Conservation (phyloP, 1,140 invertebrate genomes). For the Drosophila rhopaloa region DNA sequence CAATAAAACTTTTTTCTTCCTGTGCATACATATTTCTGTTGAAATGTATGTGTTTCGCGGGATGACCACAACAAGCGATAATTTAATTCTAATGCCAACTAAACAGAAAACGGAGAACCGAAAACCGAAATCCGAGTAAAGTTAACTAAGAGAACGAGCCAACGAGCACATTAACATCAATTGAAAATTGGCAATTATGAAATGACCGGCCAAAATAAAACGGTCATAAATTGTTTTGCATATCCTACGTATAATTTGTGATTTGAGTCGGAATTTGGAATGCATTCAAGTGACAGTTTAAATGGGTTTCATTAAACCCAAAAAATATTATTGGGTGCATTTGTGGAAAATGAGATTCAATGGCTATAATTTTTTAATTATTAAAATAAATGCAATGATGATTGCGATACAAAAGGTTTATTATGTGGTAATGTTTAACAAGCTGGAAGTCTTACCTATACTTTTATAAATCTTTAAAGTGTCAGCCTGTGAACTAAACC, state of each 20-base stretch:
- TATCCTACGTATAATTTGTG: slow-evolving; percentile 1
- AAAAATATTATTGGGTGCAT: not conserved
- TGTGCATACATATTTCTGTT: slow-evolving; percentile 12
- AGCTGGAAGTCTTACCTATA: too few relatives aligned
- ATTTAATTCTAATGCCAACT: slow-evolving; percentile 51
- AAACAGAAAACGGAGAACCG: slow-evolving; percentile 6
- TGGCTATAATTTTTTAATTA: not conserved
- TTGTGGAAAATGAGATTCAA: not conserved
- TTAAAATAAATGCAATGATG: not conserved
- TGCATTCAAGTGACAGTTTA: slow-evolving; percentile 19
- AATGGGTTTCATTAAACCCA: slow-evolving; percentile 4
- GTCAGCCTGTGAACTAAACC: not conserved
- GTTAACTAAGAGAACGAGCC: slow-evolving; percentile 6
- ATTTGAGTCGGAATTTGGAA: slow-evolving; percentile 14
- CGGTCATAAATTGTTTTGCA: slow-evolving; percentile 20
- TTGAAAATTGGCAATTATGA: slow-evolving; percentile 43
- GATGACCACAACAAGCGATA: slow-evolving; percentile 40
- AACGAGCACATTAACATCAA: slow-evolving; percentile 27
- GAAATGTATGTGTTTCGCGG: not conserved
- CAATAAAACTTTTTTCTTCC: not conserved
- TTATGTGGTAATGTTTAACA: too few relatives aligned
- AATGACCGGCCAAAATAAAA: slow-evolving; percentile 18
- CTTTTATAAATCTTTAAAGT: too few relatives aligned
- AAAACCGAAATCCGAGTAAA: not conserved
- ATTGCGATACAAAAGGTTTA: not conserved